Conservation (phyloP, 2,797 vertebrate species). For the Holocentrus rufus region DNA sequence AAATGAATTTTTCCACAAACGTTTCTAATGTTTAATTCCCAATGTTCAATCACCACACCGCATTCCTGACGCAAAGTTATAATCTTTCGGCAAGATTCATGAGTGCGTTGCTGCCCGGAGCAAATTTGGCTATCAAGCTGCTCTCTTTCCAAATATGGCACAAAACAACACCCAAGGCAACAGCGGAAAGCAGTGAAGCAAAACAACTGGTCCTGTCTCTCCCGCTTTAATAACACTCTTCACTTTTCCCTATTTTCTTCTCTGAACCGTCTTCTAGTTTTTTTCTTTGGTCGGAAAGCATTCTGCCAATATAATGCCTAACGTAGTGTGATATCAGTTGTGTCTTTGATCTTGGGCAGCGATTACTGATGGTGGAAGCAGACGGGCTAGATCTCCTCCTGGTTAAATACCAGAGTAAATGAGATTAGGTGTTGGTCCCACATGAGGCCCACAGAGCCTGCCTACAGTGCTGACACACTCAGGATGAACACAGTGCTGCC, state of each 20-base stretch:
- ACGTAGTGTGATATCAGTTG: constrained; percentile 38
- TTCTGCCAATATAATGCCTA: constrained; percentile 8
- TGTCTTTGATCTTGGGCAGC: constrained; percentile 65
- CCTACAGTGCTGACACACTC: constrained; percentile 43
- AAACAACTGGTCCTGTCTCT: neutral
- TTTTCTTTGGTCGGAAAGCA: constrained; percentile 10
- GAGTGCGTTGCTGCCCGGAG: neutral
- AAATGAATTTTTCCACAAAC: constrained; percentile 5
- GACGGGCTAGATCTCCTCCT: constrained; percentile 51
- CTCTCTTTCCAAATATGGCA: neutral
- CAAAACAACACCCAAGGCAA: constrained; percentile 5
- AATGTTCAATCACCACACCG: neutral
- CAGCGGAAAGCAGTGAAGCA: neutral
- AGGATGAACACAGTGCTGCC: constrained; percentile 30
- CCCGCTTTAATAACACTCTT: too few species aligned
- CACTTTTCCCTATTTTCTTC: neutral
- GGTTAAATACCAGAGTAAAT: constrained; percentile 73
- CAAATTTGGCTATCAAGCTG: constrained; percentile 5
- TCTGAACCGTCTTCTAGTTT: neutral
- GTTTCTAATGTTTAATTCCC: neutral
- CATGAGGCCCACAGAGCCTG: constrained; percentile 46
- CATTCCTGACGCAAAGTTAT: neutral
- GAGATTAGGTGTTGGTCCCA: constrained; percentile 65
- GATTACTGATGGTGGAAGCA: constrained; percentile 55
- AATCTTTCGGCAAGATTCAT: constrained; percentile 4